Conservation (phyloP, 1,140 invertebrate species). For the Vanessa tameamea region DNA sequence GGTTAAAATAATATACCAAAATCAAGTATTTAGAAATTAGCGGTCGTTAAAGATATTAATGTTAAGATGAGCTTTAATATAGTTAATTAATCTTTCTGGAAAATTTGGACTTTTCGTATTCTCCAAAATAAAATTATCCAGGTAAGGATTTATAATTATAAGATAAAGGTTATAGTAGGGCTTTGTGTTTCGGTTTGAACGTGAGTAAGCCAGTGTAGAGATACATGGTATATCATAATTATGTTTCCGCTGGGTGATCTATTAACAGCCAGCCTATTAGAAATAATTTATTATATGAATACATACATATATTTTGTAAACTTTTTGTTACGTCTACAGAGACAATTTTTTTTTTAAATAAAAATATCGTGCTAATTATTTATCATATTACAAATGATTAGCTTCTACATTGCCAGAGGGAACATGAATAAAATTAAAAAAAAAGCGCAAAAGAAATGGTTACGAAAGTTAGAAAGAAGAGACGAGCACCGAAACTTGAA, state of each 20-base stretch:
- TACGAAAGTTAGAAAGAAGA: background rate
- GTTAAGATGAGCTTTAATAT: background rate
- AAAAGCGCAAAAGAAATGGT: background rate
- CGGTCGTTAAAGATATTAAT: background rate
- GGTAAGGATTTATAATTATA: too few relatives aligned
- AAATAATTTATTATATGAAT: too few relatives aligned
- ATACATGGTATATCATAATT: too few relatives aligned
- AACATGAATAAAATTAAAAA: background rate
- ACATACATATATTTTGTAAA: too few relatives aligned
- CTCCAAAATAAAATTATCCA: too few relatives aligned
- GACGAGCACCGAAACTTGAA: slow-evolving; percentile 7
- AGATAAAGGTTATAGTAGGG: too few relatives aligned
- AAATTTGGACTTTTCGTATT: too few relatives aligned
- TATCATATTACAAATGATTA: background rate
- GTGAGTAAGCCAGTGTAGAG: too few relatives aligned
- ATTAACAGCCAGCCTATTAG: too few relatives aligned
- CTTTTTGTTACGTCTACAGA: background rate
- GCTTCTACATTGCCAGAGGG: background rate
- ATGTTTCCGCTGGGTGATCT: too few relatives aligned
- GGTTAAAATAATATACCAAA: slow-evolving; percentile 12
- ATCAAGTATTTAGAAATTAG: background rate
- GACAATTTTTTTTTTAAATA: background rate
- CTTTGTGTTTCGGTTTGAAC: too few relatives aligned
- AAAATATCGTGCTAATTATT: background rate
- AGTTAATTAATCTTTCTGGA: too few relatives aligned